Conservation (phyloP, 2,797 vertebrate genomes). For the Chloroceryle amazona region DNA sequence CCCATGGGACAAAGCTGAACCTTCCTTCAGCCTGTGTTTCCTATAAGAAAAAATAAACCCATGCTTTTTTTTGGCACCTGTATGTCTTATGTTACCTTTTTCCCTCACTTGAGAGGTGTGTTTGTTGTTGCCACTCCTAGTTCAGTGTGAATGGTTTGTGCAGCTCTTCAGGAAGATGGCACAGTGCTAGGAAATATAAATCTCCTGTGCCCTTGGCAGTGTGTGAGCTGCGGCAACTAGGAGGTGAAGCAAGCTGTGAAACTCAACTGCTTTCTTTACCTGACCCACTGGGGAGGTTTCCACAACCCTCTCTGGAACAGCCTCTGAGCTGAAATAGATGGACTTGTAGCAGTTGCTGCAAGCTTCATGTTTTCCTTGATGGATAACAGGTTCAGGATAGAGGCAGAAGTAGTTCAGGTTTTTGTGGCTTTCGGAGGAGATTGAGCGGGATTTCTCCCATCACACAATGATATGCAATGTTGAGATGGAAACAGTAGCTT, state of each 20-base stretch:
- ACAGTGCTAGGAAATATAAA: rapidly evolving
- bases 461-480: rapidly evolving
- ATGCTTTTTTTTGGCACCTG: not conserved
- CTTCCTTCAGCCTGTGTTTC: not conserved
- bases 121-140: not conserved
- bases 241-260: not conserved
- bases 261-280: not conserved
- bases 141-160: not conserved
- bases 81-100: not conserved
- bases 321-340: not conserved
- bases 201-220: not conserved
- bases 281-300: not conserved
- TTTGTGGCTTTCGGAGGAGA: not conserved
- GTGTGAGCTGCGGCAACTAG: not conserved
- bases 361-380: not conserved
- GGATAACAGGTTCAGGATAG: rapidly evolving
- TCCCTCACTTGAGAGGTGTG: no score
- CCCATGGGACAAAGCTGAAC: not conserved
- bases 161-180: not conserved
- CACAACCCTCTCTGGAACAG: not conserved
- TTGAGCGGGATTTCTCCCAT: not conserved
- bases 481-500: not conserved
- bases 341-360: not conserved
- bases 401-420: not conserved
- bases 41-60: rapidly evolving